Conservation (phyloP, 2,888 invertebrate species). For the Diaprepes abbreviatus region DNA sequence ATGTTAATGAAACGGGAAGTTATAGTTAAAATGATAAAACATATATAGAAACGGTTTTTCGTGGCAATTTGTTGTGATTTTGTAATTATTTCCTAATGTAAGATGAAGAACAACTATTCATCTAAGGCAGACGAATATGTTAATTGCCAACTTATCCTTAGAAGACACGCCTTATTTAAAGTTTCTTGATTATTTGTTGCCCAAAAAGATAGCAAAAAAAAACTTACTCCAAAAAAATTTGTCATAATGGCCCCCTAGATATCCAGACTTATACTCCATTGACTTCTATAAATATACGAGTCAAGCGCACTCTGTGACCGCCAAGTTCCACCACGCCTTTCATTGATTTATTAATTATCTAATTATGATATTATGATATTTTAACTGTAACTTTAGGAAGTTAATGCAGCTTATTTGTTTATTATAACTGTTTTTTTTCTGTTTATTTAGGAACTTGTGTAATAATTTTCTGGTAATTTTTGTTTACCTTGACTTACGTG, state of each 20-base stretch:
- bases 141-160: too few species aligned
- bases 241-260: too few species aligned
- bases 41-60: background rate
- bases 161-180: too few species aligned
- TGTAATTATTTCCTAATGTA: background rate
- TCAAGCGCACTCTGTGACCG: too few species aligned
- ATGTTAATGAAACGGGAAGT: slow-evolving; percentile 7
- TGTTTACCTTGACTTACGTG: background rate
- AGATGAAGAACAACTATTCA: too few species aligned
- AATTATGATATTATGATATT: background rate
- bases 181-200: too few species aligned
- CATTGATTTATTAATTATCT: background rate
- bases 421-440: background rate
- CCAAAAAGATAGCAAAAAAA: too few species aligned
- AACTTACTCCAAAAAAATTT: too few species aligned
- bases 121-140: too few species aligned
- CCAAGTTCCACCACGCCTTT: too few species aligned
- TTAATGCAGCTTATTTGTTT: background rate
- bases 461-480: background rate
- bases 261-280: too few species aligned
- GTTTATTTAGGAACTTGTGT: background rate
- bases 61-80: background rate
- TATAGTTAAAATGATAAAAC: background rate
- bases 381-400: background rate
- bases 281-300: too few species aligned